phyloP scores from a whole-genome alignment of 2,113 vertebrate genomes.

The Dinomys branickii region DNA sequence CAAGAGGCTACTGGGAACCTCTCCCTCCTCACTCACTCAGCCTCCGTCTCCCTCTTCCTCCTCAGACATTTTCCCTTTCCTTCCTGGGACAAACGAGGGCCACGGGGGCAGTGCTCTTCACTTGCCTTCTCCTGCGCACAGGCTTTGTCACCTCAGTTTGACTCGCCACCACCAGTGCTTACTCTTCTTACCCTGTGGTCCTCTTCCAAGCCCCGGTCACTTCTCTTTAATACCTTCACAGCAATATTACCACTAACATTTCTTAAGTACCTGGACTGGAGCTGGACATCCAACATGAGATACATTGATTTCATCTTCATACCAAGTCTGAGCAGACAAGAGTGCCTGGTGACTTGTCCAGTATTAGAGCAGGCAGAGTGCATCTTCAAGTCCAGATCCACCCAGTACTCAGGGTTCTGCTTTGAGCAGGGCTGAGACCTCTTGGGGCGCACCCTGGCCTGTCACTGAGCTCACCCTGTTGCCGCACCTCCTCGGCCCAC shows the following conservation, averaged over 20 bases:
- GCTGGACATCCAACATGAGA: neutral
- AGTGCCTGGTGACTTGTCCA: neutral
- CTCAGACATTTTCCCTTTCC: neutral
- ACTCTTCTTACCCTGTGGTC: neutral
- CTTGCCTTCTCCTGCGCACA: too few species aligned
- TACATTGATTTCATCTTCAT: neutral
- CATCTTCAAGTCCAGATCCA: neutral
- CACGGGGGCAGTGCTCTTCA: accelerated
- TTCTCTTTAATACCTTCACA: neutral
- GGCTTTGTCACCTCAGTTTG: neutral
- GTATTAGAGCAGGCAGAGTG: neutral
- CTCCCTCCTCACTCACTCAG: neutral
- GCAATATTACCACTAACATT: neutral
- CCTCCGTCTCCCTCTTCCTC: neutral
- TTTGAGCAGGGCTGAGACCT: neutral
- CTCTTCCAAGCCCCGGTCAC: neutral
- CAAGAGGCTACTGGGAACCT: neutral
- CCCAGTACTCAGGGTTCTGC: neutral
- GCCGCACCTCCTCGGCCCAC: neutral
- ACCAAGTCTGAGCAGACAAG: neutral
- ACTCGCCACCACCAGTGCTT: too few species aligned
- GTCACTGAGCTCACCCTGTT: neutral
- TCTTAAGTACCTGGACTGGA: neutral
- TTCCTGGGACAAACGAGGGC: neutral
- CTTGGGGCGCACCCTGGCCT: neutral